Evolutionary conservation across 2,888 invertebrate genomes (phyloP).

Genomic region (Lacanobia oleracea): DNA sequence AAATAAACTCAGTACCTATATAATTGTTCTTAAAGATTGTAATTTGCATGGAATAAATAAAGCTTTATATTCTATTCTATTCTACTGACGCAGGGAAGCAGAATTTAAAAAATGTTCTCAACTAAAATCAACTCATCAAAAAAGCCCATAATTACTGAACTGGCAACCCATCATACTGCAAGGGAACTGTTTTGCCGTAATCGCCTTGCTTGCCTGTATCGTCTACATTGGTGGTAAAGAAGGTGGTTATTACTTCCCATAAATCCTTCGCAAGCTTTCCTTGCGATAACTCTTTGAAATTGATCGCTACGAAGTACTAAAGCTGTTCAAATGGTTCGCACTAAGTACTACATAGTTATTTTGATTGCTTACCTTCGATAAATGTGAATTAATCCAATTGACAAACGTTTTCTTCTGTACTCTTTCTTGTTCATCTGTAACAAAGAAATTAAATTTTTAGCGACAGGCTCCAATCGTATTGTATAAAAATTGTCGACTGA

Average conservation of each 20-base stretch:
- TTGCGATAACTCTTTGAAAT: conserved; percentile 17
- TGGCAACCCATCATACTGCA: conserved; percentile 2
- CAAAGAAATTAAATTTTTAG: conserved; percentile 59
- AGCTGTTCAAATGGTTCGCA: background rate
- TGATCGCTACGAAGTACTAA: background rate
- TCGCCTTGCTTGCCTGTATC: conserved; percentile 9
- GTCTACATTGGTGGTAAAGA: background rate
- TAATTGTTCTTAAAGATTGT: too few species aligned
- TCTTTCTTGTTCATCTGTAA: conserved; percentile 99
- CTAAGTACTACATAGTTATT: conserved; percentile 3
- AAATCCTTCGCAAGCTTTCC: conserved; percentile 28
- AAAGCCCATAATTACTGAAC: conserved; percentile 3
- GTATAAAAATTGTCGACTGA: background rate
- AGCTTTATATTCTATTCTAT: too few species aligned
- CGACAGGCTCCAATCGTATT: background rate
- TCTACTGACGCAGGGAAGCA: too few species aligned
- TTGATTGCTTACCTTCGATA: conserved; percentile 95
- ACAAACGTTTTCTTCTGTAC: conserved; percentile 99
- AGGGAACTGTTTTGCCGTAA: conserved; percentile 13
- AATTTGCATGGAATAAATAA: too few species aligned
- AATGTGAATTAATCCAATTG: conserved; percentile 99
- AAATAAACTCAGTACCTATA: too few species aligned
- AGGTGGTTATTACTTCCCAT: conserved; percentile 42
- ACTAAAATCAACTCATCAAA: background rate
- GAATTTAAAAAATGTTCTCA: conserved; percentile 20